Evolutionary conservation across 2,113 vertebrate genomes (phyloP).

Genomic region (Oceanodroma tethys): DNA sequence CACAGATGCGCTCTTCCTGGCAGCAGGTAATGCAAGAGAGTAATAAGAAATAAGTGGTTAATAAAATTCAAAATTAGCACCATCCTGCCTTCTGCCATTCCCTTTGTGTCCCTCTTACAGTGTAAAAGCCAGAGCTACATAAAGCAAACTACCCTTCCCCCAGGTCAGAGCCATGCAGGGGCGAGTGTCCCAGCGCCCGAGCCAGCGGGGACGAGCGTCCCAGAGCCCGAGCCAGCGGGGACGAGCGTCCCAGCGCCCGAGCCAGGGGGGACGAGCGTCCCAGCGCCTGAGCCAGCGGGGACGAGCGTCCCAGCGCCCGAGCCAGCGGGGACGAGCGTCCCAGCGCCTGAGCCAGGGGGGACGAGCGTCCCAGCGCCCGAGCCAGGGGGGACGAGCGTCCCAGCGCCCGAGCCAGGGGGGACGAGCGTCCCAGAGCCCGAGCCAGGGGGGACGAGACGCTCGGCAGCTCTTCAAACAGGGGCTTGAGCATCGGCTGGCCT

Average conservation of each 20-base stretch:
- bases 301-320: no score
- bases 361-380: not conserved
- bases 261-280: not conserved
- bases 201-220: not conserved
- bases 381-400: not conserved
- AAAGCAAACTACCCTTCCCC: fast-evolving
- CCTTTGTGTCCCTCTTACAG: not conserved
- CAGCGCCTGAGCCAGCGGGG: no score
- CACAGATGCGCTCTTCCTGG: fast-evolving
- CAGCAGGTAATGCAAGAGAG: not conserved
- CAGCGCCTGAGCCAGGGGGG: not conserved
- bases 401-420: not conserved
- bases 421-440: not conserved
- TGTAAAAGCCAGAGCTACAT: not conserved
- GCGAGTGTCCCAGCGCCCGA: not conserved
- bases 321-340: not conserved
- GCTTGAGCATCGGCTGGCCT: not conserved
- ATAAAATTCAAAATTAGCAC: not conserved
- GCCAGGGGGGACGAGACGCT: no score
- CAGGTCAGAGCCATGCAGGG: not conserved
- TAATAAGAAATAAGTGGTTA: not conserved
- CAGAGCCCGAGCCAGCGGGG: not conserved
- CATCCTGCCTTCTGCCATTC: not conserved
- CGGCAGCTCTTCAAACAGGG: not conserved
- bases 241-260: not conserved